These are phyloP conservation scores for Chymomyza procnemis DNA, from an alignment of 2,888 invertebrate species.

Conservation along the genomic window DNA sequence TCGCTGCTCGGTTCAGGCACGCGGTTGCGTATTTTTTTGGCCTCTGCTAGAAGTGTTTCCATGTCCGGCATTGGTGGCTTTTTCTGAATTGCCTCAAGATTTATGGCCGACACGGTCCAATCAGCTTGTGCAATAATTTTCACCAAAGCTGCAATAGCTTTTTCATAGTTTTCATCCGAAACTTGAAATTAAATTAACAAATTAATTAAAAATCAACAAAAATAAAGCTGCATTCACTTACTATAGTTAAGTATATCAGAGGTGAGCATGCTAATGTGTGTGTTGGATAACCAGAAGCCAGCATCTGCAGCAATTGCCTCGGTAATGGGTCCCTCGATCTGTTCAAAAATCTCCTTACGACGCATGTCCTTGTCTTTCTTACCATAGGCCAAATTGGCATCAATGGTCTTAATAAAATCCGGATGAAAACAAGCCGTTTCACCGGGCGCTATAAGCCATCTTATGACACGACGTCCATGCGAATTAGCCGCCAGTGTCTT, in stretches of 20 bases:
- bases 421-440: conserved; percentile 91
- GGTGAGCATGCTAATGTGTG: conserved; percentile 84
- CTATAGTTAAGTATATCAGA: conserved; percentile 83
- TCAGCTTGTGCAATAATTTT: conserved; percentile 79
- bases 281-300: conserved; percentile 84
- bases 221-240: conserved; percentile 78
- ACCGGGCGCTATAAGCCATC: conserved; percentile 92
- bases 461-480: conserved; percentile 90
- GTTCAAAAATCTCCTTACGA: conserved; percentile 84
- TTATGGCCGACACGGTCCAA: conserved; percentile 79
- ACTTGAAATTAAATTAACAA: conserved; percentile 63
- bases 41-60: conserved; percentile 62
- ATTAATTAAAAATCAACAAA: not conserved
- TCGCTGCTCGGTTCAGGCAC: conserved; percentile 14
- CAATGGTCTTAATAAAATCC: conserved; percentile 85
- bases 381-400: conserved; percentile 85
- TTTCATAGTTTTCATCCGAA: conserved; percentile 75
- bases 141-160: conserved; percentile 79
- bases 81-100: conserved; percentile 40
- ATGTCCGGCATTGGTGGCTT: conserved; percentile 59
- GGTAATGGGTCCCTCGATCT: conserved; percentile 82
- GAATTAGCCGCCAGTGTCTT: conserved; percentile 86
- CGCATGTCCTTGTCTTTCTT: conserved; percentile 86
- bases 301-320: conserved; percentile 81
- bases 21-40: conserved; percentile 50